phyloP scores from a whole-genome alignment of 2,888 invertebrate genomes.

The Plemyria rubiginata region DNA sequence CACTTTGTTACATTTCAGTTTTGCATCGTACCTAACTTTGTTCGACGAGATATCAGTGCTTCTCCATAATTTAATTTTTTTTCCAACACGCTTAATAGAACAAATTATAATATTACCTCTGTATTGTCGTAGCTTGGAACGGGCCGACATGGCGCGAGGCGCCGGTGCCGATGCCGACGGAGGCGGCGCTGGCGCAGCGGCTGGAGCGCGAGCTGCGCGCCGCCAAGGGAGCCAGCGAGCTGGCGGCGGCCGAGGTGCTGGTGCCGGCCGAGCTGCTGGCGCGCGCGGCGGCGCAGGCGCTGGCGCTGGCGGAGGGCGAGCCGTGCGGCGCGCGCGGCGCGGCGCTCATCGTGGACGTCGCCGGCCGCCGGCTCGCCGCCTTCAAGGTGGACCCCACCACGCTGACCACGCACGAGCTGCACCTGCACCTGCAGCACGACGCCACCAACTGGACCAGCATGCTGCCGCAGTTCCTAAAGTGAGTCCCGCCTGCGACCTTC shows the following conservation, averaged over 20 bases:
- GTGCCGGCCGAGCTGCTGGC: constrained; percentile 93
- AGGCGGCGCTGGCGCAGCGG: constrained; percentile 89
- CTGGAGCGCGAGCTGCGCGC: constrained; percentile 91
- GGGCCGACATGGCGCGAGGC: constrained; percentile 79
- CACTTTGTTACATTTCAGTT: constrained; percentile 17
- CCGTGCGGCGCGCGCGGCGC: constrained; percentile 96
- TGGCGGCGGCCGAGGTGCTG: constrained; percentile 93
- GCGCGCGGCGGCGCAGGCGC: constrained; percentile 91
- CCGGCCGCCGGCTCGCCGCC: constrained; percentile 91
- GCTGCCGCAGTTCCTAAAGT: constrained; percentile 96
- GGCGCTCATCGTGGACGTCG: constrained; percentile 93
- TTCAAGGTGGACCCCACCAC: constrained; percentile 94
- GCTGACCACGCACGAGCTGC: constrained; percentile 95
- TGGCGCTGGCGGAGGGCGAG: constrained; percentile 93
- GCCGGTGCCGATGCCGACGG: constrained; percentile 82
- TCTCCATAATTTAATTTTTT: no score
- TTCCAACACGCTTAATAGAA: no score
- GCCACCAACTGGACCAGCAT: constrained; percentile 94
- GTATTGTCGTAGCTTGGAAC: constrained; percentile 75
- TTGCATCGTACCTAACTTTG: background rate
- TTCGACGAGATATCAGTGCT: no score
- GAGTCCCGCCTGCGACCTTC: constrained; percentile 63
- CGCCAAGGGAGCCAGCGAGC: constrained; percentile 90
- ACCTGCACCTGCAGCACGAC: constrained; percentile 94
- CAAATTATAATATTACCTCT: constrained; percentile 50